Evolutionary conservation across 2,113 vertebrate genomes (phyloP).

Genomic region (Haemorhous mexicanus): DNA sequence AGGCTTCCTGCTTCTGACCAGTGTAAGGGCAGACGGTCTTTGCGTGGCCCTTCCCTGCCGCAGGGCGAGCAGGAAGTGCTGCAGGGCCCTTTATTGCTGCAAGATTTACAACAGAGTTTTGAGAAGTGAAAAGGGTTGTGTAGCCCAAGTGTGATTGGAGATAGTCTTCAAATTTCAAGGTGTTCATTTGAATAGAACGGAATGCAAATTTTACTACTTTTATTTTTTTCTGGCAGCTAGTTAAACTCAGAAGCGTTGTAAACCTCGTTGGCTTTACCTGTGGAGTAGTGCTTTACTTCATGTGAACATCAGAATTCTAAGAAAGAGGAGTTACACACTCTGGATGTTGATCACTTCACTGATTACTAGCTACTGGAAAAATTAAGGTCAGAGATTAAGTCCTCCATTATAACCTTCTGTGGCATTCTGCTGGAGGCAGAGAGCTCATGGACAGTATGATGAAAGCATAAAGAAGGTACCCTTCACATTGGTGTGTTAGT

Average conservation of each 20-base stretch:
- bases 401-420: neutral
- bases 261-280: neutral
- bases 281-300: neutral
- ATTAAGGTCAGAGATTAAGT: neutral
- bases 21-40: neutral
- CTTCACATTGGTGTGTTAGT: neutral
- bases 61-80: neutral
- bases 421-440: neutral
- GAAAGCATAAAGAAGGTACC: neutral
- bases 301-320: neutral
- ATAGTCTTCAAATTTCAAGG: neutral
- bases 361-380: neutral
- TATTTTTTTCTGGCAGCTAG: neutral
- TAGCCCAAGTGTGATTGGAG: neutral
- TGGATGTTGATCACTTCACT: neutral
- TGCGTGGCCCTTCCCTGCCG: rapidly evolving
- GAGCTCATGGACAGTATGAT: neutral
- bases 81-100: neutral
- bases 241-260: neutral
- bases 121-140: neutral
- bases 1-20: neutral
- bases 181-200: neutral
- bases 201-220: neutral
- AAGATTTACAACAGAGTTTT: neutral
- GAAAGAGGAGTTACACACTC: neutral